Evolutionary conservation across 2,113 vertebrate genomes (phyloP), one percentile per base, ranked within the genome.

Genomic region (Pygoscelis adeliae): DNA sequence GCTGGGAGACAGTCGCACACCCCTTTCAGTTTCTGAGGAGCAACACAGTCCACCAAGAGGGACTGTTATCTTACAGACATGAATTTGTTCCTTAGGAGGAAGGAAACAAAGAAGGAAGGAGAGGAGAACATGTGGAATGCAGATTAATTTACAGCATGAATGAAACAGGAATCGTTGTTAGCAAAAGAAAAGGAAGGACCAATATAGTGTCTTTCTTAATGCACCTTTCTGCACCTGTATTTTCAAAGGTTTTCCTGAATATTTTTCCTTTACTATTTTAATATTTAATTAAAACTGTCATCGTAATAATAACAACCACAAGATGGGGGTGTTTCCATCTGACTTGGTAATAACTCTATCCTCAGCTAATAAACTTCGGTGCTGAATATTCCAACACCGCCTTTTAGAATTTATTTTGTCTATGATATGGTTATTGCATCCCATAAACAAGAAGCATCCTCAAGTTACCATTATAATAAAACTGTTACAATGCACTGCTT

Each of bases 371-470:
- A 96, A 97, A 97, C 74, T 66, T 49, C 3, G 3, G 47, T 2
- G 5, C 71, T 92, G 93, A 88, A 82, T 83, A 70, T 85, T 76
- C 88, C 52, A 87, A 26, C 86, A 47, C 47, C 0, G 10, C 70
- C 82, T 92, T 85, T 94, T 77, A 72, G 89, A 85, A 97, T 97
- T 97, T 97, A 97, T 97, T 87, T 95, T 91, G 90, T 82, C 95
- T 74, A 22, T 85, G 94, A 84, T 95, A 50, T 46, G 89, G 94
- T 98, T 98, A 98, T 97, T 97, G 95, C 92, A 87, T 73, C 84
- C 93, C 94, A 97, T 98, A 97, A 98, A 97, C 92, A 97, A 97
- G 94, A 96, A 97, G 94, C 94, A 97, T 96, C 94, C 94, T 97
- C 95, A 94, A 96, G 95, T 97, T 96, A 42, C 87, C 94, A 92